Base-by-base conservation (phyloP, 2,797 vertebrate genomes). In the Micromesistius poutassou region DNA sequence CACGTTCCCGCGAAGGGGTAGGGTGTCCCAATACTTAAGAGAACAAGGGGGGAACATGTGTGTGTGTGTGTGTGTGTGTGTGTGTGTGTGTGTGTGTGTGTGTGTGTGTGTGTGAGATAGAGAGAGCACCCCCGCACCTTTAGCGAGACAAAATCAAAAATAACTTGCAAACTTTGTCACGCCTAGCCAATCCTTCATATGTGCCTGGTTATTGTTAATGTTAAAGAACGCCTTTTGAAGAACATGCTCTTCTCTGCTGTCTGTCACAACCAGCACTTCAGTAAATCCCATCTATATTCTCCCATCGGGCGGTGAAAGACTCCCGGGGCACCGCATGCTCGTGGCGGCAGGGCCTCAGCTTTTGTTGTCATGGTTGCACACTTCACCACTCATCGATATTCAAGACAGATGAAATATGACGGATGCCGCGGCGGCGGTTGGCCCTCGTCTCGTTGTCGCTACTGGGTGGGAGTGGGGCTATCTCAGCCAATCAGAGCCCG, bases 61-160 rank as follows among this genome's bases (percentile, higher is more conserved):
- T 50, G 46, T 50, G 46, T 55, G 46, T 55, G 46, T 55, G 46
- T 55, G 46, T 55, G 46, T 55, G 50, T 66, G 30, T 68, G 74
- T 35, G 30, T 33, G 55, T 28, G 46, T 76, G 50, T 76, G 22
- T 76, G 33, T 76, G 46, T 55, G 46, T 55, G 46, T 55, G 46
- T 55, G 46, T 55, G 46, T 55, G 40, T 40, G 38, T 40, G 38
- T 10, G 1, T 10, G 5, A 55, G 19, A 55, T 22, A 22, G 46
- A 55, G 46, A 22, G 5, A 55, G 46, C 22, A 19, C 4, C 19
- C 16, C 46, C 2, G 40, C 46, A 55, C 5, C 1, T 55, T 55
- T 19, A 19, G 46, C 22, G 16, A 3, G 19, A n/a, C 46, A 19
- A 55, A 55, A 55, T 22, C 46, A n/a, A n/a, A n/a, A n/a, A n/a